Base-by-base conservation (phyloP, 2,888 invertebrate species). In the Rotaria sp. region DNA sequence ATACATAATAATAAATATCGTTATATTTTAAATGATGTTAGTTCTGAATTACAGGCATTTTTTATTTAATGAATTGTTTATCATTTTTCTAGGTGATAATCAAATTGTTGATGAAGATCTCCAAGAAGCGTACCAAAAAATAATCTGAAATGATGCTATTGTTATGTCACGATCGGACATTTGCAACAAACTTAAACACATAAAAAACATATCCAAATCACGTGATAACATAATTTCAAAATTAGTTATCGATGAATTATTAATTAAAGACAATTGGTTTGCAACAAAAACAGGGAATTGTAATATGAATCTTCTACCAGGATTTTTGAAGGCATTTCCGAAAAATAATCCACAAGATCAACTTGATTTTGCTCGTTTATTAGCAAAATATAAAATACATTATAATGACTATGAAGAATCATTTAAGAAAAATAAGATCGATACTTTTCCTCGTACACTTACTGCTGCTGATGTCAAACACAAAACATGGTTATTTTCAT, bases 131-230 rank as follows among this genome's bases (percentile, higher is more conserved):
- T 57, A 57, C 11, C 57, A 57, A 57, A 57, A 57, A 24, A 57
- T 57, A 24, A 57, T 57, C 11, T 57, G n/a, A 57, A 57, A 57
- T 57, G 57, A 57, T 57, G 24, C n/a, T 57, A n/a, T 57, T 57
- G 57, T 57, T n/a, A 57, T 57, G 57, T 57, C 57, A 57, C 57
- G 57, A 57, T 57, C 57, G 7, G 57, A 57, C n/a, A 57, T 57
- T 57, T 57, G 57, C 57, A 57, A n/a, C n/a, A 57, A 57, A 57
- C 57, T 57, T 57, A 57, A 57, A 57, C 57, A 57, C n/a, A 57
- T 57, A 5, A 57, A 57, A 57, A 57, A 57, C n/a, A 57, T 57
- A 57, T n/a, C n/a, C 2, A 57, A 57, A 57, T 57, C n/a, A n/a
- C 57, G 57, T 57, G 57, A 57, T 57, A 57, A 57, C 10, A 57